phyloP scores from a whole-genome alignment of 1,140 invertebrate genomes.

The Eumaeus atala region DNA sequence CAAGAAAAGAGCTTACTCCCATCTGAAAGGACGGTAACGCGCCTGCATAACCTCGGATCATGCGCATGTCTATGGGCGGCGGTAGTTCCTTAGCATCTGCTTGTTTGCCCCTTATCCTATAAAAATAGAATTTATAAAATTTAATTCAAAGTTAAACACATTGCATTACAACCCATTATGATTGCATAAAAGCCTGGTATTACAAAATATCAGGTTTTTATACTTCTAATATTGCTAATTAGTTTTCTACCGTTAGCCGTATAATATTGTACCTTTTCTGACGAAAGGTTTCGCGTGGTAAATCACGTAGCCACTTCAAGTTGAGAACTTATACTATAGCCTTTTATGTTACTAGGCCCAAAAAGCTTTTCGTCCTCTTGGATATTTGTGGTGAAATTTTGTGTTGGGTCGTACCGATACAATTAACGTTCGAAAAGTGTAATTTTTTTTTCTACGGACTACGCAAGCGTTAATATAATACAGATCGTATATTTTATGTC shows the following conservation, averaged over 20 bases:
- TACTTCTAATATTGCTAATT: conserved; percentile 6
- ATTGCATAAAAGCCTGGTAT: too few species aligned
- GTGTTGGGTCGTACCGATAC: neutral
- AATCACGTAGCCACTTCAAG: conserved; percentile 18
- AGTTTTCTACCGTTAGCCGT: conserved; percentile 17
- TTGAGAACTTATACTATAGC: conserved; percentile 9
- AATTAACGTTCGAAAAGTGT: neutral
- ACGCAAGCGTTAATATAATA: neutral
- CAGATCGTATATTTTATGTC: too few species aligned
- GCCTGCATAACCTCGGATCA: too few species aligned
- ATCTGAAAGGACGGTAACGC: too few species aligned
- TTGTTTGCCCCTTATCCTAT: too few species aligned
- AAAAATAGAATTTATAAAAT: too few species aligned
- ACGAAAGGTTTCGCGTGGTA: conserved; percentile 19
- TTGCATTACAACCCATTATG: too few species aligned
- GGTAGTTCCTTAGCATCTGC: too few species aligned
- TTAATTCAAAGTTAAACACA: too few species aligned
- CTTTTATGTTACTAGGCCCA: neutral
- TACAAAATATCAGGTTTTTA: too few species aligned
- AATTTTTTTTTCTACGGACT: neutral
- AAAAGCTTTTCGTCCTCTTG: neutral
- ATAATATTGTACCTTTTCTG: conserved; percentile 10
- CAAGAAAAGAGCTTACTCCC: too few species aligned
- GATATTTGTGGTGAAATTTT: conserved; percentile 7
- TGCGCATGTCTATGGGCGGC: too few species aligned